Evolutionary conservation across 1,140 invertebrate genomes (phyloP), one percentile per base, ranked within the genome.

Genomic region (Kradibia gibbosae): DNA sequence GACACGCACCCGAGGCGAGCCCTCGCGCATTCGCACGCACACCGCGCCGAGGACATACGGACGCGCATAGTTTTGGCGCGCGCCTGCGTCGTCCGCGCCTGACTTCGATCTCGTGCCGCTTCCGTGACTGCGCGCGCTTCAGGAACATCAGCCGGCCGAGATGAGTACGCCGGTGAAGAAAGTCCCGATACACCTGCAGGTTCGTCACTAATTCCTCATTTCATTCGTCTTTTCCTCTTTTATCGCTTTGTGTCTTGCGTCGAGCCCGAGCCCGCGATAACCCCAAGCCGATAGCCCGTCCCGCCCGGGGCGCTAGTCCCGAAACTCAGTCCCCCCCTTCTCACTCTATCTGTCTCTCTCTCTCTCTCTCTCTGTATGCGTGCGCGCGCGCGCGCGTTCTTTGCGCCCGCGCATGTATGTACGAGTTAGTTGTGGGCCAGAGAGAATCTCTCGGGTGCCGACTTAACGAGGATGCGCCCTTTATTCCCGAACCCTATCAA

Each of bases 141-240:
- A 11, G 11, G 28, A n/a, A n/a, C 25, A 13, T 71, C 20, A 48
- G 81, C 53, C 57, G 22, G 65, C 42, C 50, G 87, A 90, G 85
- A 91, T 92, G 91, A 91, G 89, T 81, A 93, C 93, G 78, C 94
- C 96, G 81, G 96, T 98, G 83, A 98, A 98, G 91, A 98, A 98
- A 92, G 96, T 98, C 71, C 97, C 97, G 50, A 97, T 98, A 90
- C 97, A 98, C 92, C 93, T 98, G 86, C 97, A 98, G 95, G 96
- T 97, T 91, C 92, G 93, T 91, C 36, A 22, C 22, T 20, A 36
- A 34, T 11, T 17, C 17, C 28, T 62, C 17, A 0, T 62, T 3
- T 36, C 20, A 17, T 34, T 3, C 1, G 28, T n/a, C 25, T 15
- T 48, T 15, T 7, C 45, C 15, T 48, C 45, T 15, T 48, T n/a